Evolutionary conservation across 2,797 vertebrate species (phyloP), one percentile per base, ranked within the genome.

Genomic region (Siniperca undulata): DNA sequence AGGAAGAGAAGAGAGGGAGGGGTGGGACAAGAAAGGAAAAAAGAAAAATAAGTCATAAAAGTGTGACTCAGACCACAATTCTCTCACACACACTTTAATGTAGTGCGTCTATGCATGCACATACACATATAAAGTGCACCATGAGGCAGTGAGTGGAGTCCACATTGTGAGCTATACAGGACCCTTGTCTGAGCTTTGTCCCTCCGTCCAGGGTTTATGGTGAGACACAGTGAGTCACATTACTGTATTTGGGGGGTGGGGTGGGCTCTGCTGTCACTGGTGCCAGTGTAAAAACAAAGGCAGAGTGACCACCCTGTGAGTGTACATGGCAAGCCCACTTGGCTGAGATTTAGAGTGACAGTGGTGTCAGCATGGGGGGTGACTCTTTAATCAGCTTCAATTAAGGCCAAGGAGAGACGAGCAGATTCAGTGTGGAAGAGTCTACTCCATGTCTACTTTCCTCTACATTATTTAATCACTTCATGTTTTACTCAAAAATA

Each of bases 321-420:
- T 91, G 90, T 92, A 82, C 89, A 82, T 62, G 60, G 74, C 65
- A 80, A 86, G 68, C 87, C 88, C 82, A 82, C 84, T 88, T 86
- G 89, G 87, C 90, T 67, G 64, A 93, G 89, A 95, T 95, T 89
- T 90, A 92, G 86, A 94, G 84, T 89, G 93, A 95, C 95, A 94
- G 90, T 83, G 84, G 86, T 68, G 53, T 89, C 91, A 73, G 91
- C 90, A 89, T 87, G 85, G 86, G 87, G 88, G 92, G 83, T 93
- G 90, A 93, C 89, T 94, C 93, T 84, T 84, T 92, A 90, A 93
- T 96, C 95, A 95, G 82, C 91, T 95, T 95, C 84, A 95, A 95
- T 95, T 95, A 95, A 94, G 95, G 93, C 89, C 93, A 95, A 81
- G 78, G 77, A 86, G 84, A 86, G 87, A 91, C 59, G 34, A 86